Evolutionary conservation across 2,888 invertebrate species (phyloP).

Genomic region (Cyaniris semiargus): DNA sequence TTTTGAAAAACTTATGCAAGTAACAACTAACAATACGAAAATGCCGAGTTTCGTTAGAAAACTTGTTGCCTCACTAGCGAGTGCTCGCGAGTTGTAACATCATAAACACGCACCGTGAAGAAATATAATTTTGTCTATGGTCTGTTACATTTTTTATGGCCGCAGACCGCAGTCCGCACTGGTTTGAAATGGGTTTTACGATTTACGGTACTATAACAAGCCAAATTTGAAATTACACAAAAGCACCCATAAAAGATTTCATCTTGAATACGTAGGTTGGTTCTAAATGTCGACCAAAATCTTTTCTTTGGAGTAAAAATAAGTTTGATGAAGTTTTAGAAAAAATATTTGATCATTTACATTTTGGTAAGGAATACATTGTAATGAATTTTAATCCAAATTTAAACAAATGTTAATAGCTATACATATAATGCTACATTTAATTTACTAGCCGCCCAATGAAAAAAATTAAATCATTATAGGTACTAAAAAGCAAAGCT

Average conservation of each 20-base stretch:
- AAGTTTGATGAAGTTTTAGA: no score
- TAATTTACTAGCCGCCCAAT: no score
- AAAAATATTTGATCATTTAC: no score
- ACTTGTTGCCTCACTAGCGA: slow-evolving; percentile 4
- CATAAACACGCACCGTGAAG: slow-evolving; percentile 20
- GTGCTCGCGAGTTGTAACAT: slow-evolving; percentile 1
- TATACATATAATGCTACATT: no score
- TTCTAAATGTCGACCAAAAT: background rate
- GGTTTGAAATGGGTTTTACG: slow-evolving; percentile 13
- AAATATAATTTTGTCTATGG: slow-evolving; percentile 25
- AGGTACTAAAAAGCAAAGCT: no score
- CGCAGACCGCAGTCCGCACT: background rate
- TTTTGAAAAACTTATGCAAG: background rate
- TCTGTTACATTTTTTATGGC: slow-evolving; percentile 8
- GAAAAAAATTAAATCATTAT: no score
- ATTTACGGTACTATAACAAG: slow-evolving; percentile 2
- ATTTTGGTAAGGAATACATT: no score
- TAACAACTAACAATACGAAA: background rate
- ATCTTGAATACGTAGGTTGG: background rate
- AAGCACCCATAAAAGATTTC: background rate
- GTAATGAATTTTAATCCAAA: no score
- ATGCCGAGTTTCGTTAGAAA: slow-evolving; percentile 20
- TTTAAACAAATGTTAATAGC: no score
- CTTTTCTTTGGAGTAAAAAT: background rate
- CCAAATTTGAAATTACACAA: slow-evolving; percentile 12